Conservation (phyloP, 2,113 vertebrate genomes). For the Phrynosoma platyrhinos region DNA sequence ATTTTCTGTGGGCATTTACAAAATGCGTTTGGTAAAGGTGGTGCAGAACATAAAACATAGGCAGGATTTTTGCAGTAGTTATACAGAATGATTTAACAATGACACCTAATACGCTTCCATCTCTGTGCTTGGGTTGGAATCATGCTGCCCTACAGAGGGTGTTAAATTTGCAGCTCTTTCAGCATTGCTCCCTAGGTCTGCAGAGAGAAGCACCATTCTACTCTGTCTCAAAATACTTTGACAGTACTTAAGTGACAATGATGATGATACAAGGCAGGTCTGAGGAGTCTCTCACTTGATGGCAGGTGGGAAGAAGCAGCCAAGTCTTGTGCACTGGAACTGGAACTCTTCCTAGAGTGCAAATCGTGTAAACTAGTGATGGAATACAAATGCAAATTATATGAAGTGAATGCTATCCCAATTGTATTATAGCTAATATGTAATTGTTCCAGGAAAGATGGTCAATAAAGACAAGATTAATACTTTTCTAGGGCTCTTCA, state of each 20-base stretch:
- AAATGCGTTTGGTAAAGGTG: neutral
- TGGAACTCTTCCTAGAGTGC: neutral
- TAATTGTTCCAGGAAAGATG: conserved; percentile 27
- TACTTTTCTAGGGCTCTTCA: neutral
- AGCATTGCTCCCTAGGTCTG: neutral
- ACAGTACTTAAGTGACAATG: neutral
- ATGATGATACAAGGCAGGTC: neutral
- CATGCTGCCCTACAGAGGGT: too few species aligned
- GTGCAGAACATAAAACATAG: neutral
- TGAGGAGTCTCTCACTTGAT: neutral
- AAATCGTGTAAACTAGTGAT: neutral
- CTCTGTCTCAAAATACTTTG: too few species aligned
- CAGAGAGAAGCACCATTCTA: neutral
- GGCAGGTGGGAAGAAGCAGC: too few species aligned
- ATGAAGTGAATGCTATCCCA: neutral
- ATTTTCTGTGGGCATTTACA: neutral
- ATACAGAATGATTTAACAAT: neutral
- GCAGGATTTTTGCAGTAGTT: neutral
- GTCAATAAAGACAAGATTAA: neutral
- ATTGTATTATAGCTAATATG: neutral
- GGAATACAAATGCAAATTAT: neutral
- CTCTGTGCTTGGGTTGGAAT: neutral
- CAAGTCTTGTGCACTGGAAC: neutral
- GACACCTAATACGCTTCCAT: neutral
- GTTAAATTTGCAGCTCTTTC: neutral